A percentile compares a stretch with the other conserved stretches of the same genome.
These are phyloP conservation scores for Papilio helenus DNA, from an alignment of 1,140 invertebrate species.

Conservation along the genomic window DNA sequence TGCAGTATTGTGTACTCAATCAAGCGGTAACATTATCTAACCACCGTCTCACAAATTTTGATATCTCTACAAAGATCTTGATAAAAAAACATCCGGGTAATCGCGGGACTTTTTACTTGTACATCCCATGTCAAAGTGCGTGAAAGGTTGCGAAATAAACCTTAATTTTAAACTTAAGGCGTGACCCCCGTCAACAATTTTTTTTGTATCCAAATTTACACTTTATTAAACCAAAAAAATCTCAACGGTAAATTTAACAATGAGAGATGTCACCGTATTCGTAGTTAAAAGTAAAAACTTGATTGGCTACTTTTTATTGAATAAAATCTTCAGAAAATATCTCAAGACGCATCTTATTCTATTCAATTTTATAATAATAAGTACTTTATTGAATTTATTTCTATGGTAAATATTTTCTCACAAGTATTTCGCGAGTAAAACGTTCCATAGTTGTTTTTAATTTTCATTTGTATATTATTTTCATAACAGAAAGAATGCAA, in stretches of 20 bases:
- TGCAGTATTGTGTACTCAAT: constrained; percentile 58
- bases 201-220: constrained; percentile 61
- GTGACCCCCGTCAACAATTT: constrained; percentile 80
- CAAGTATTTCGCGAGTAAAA: constrained; percentile 46
- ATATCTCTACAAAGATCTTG: constrained; percentile 78
- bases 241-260: constrained; percentile 74
- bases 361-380: constrained; percentile 46
- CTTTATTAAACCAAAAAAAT: constrained; percentile 69
- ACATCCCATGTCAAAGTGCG: constrained; percentile 80
- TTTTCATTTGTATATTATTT: constrained; percentile 31
- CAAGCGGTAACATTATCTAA: constrained; percentile 69
- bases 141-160: constrained; percentile 76
- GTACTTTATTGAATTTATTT: constrained; percentile 23
- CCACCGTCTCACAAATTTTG: constrained; percentile 71
- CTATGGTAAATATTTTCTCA: constrained; percentile 61
- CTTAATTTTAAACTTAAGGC: constrained; percentile 79
- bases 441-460: constrained; percentile 43
- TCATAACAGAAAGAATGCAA: constrained; percentile 10
- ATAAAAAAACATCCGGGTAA: constrained; percentile 68
- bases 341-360: constrained; percentile 69
- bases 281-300: constrained; percentile 79
- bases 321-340: constrained; percentile 69
- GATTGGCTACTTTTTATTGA: constrained; percentile 75
- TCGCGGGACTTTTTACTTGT: constrained; percentile 67
- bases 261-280: constrained; percentile 68